phyloP scores from a whole-genome alignment of 2,113 vertebrate genomes.

The Agelaius phoeniceus region DNA sequence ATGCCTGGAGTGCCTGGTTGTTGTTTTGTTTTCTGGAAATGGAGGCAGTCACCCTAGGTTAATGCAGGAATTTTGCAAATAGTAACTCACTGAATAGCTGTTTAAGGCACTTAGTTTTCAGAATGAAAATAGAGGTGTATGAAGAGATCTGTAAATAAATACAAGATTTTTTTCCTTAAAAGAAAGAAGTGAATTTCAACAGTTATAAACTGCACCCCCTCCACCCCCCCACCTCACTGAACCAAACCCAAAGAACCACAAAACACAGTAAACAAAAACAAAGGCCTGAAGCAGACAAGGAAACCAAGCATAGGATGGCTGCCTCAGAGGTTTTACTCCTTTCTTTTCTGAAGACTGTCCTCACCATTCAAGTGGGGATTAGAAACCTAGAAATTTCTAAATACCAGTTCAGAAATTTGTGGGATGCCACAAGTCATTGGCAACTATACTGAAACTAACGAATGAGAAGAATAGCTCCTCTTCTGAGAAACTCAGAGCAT shows the following conservation, averaged over 20 bases:
- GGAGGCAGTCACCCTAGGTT: not conserved
- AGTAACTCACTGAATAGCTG: not conserved
- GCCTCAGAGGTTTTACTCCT: not conserved
- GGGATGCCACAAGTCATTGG: not conserved
- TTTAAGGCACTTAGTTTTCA: not conserved
- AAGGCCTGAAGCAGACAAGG: not conserved
- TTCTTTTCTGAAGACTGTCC: not conserved
- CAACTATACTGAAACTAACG: not conserved
- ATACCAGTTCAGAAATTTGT: not conserved
- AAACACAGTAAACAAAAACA: not conserved
- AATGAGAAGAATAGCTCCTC: not conserved
- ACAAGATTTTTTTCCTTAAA: not conserved
- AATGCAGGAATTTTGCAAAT: not conserved
- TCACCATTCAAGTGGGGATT: not conserved
- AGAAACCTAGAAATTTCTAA: not conserved
- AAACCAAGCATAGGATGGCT: not conserved
- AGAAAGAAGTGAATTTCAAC: not conserved
- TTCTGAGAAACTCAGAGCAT: not conserved
- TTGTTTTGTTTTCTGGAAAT: slow-evolving; percentile 16
- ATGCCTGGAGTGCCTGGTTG: not conserved
- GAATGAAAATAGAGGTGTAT: not conserved
- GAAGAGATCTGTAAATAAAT: not conserved
- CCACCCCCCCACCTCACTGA: not conserved
- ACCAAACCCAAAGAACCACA: not conserved
- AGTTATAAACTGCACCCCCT: fast-evolving